phyloP scores from a whole-genome alignment of 2,888 invertebrate genomes.

The Hypomecis punctinalis region DNA sequence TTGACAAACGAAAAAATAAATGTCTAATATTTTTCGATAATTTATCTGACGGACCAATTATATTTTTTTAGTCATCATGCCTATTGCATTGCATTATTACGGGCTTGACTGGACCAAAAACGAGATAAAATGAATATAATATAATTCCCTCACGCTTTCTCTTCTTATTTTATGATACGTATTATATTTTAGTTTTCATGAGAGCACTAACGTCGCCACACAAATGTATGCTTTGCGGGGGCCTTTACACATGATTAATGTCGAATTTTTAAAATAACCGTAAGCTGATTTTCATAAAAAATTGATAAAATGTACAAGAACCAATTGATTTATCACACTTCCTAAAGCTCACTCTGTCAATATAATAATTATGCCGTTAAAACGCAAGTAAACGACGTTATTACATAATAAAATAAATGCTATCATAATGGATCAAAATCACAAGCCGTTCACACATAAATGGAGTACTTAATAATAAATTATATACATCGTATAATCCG shows the following conservation, averaged over 20 bases:
- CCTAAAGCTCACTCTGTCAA: conserved; percentile 14
- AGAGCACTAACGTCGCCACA: too few species aligned
- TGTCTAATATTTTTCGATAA: too few species aligned
- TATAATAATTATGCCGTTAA: neutral
- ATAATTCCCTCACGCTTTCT: too few species aligned
- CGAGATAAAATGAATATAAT: too few species aligned
- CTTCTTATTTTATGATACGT: too few species aligned
- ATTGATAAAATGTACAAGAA: conserved; percentile 3
- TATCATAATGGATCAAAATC: conserved; percentile 12
- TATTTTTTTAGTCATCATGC: too few species aligned
- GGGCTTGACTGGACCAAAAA: too few species aligned
- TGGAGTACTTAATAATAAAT: conserved; percentile 16
- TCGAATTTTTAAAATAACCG: conserved; percentile 8
- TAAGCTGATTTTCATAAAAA: conserved; percentile 5
- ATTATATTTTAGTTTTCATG: too few species aligned
- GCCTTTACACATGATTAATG: conserved; percentile 15
- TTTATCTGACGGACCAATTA: too few species aligned
- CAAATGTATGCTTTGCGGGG: too few species aligned
- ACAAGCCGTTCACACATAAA: conserved; percentile 22
- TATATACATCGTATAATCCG: neutral
- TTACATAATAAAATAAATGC: conserved; percentile 21
- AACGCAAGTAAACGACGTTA: neutral
- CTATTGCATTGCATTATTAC: too few species aligned
- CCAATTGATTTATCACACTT: conserved; percentile 21
- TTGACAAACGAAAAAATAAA: too few species aligned